Conservation (phyloP, 2,797 vertebrate genomes). For the Clarias platycephalus region DNA sequence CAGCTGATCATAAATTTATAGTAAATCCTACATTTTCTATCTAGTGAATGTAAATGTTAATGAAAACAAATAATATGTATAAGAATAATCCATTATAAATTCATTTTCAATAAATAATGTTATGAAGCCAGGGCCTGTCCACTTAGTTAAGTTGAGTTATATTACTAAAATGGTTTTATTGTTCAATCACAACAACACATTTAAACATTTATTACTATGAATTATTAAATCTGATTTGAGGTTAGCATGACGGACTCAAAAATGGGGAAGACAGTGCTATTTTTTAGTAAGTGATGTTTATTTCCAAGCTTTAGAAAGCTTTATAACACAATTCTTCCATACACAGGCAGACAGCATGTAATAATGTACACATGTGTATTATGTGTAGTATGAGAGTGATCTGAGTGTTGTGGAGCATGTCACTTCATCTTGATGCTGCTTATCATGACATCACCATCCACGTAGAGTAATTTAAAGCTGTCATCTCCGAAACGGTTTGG, state of each 20-base stretch:
- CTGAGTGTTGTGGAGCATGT: neutral
- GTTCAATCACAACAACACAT: neutral
- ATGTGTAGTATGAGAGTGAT: neutral
- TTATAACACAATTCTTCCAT: too few relatives aligned
- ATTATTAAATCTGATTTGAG: neutral
- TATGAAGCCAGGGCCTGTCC: neutral
- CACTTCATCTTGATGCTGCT: conserved; percentile 69
- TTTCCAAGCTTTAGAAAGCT: neutral
- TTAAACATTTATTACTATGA: neutral
- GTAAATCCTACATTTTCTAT: neutral
- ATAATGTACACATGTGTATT: neutral
- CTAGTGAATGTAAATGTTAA: neutral
- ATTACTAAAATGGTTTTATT: neutral
- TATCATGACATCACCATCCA: conserved; percentile 62
- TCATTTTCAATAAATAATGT: neutral
- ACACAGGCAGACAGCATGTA: too few relatives aligned
- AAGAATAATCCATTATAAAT: neutral
- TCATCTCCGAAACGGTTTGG: conserved; percentile 74
- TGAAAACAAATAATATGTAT: neutral
- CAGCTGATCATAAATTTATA: neutral
- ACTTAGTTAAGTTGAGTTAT: neutral
- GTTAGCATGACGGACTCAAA: neutral
- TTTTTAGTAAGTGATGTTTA: neutral
- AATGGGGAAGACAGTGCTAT: neutral
- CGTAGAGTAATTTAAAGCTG: conserved; percentile 67